Conservation (phyloP, 1,140 invertebrate species). For the Ganaspis sp. region DNA sequence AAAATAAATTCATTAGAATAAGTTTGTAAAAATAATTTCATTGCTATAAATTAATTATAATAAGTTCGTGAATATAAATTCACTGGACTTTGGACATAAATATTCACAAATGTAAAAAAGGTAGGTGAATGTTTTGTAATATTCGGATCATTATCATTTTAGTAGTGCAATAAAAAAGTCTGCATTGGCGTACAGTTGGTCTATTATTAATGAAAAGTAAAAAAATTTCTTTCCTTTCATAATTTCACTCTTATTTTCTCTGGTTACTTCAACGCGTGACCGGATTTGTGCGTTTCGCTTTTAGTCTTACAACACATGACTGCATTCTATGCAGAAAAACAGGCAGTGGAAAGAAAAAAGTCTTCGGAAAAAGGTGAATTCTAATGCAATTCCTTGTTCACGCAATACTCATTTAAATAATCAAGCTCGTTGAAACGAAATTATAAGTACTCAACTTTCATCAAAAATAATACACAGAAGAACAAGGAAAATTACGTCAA, state of each 20-base stretch:
- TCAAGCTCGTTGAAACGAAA: neutral
- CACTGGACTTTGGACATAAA: no score
- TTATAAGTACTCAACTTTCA: constrained; percentile 20
- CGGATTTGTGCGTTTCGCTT: neutral
- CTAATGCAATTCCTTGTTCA: neutral
- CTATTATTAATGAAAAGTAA: neutral
- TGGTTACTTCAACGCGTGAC: neutral
- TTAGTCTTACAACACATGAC: constrained; percentile 15
- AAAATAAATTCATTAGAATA: no score
- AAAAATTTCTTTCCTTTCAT: neutral
- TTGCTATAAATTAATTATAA: no score
- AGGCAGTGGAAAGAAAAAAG: neutral
- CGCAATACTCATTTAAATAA: neutral
- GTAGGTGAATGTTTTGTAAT: no score
- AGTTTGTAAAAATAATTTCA: no score
- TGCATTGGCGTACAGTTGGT: no score
- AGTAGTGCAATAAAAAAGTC: no score
- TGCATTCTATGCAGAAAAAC: constrained; percentile 32
- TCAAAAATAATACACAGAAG: constrained; percentile 30
- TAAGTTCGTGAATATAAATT: no score
- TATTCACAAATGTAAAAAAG: no score
- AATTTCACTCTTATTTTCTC: constrained; percentile 7
- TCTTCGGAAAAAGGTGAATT: neutral
- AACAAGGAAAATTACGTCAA: constrained; percentile 42
- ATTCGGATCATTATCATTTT: no score